A percentile compares a stretch with the other conserved stretches of the same genome.
These are phyloP conservation scores for Pachliopta kotzebuea DNA, from an alignment of 2,888 invertebrate species.

Conservation along the genomic window DNA sequence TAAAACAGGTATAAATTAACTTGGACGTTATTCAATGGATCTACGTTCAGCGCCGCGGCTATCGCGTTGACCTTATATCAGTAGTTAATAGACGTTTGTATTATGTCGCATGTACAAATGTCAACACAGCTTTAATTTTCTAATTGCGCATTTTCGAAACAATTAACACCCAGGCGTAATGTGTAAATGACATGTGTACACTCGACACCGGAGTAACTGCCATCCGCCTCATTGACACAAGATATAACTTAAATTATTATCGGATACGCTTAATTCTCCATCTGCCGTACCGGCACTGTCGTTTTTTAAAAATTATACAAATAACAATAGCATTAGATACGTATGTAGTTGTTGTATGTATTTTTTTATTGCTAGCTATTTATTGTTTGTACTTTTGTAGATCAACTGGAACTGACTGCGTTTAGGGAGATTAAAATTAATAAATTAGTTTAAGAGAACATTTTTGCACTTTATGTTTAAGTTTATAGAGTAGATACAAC, in stretches of 20 bases:
- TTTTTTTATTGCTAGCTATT: slow-evolving; percentile 63
- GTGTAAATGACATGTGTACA: slow-evolving; percentile 19
- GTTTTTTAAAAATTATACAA: slow-evolving; percentile 69
- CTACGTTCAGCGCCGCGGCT: neutral
- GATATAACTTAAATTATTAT: slow-evolving; percentile 40
- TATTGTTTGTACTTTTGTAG: slow-evolving; percentile 69
- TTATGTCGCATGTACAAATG: slow-evolving; percentile 8
- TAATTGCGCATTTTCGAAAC: neutral
- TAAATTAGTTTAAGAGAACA: slow-evolving; percentile 61
- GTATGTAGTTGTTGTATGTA: slow-evolving; percentile 55
- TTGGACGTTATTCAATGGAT: neutral
- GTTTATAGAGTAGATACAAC: slow-evolving; percentile 43
- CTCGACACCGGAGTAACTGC: slow-evolving; percentile 1
- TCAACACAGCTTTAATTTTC: slow-evolving; percentile 7
- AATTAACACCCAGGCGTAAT: neutral
- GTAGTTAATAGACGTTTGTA: slow-evolving; percentile 3
- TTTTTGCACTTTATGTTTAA: slow-evolving; percentile 65
- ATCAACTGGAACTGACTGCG: slow-evolving; percentile 72
- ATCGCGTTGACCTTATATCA: slow-evolving; percentile 26
- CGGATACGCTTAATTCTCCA: slow-evolving; percentile 68
- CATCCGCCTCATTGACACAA: slow-evolving; percentile 21
- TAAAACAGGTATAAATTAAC: neutral
- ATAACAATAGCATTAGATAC: slow-evolving; percentile 57
- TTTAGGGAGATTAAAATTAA: slow-evolving; percentile 66
- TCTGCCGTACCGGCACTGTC: slow-evolving; percentile 70